Base-by-base conservation (phyloP, 2,888 invertebrate species). In the Parelbella ahira region DNA sequence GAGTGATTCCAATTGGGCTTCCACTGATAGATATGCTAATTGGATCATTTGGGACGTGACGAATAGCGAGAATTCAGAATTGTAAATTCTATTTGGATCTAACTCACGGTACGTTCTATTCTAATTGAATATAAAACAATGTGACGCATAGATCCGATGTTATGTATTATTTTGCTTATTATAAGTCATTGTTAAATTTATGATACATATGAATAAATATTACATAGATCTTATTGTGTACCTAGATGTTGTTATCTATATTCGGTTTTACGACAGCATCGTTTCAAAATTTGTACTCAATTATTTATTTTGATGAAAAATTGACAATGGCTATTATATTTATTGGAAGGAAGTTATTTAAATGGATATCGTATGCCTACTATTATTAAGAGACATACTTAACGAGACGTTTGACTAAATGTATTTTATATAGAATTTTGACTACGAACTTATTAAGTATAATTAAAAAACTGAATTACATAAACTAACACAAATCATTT, bases 401-500 rank as follows among this genome's bases (percentile, higher is more conserved):
- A 29, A 36, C 39, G 25, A 32, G 24, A 34, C 5, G 25, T 32
- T 32, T n/a, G n/a, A n/a, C 23, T 15, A 42, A 44, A 32, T 44
- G 13, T 25, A 38, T 29, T 29, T 23, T 23, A n/a, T 20, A 20
- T n/a, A n/a, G n/a, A n/a, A n/a, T n/a, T n/a, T n/a, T n/a, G n/a
- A n/a, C 42, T 47, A 33, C 44, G 21, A 41, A 37, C 9, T 36
- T 45, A 39, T 41, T 45, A 36, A 45, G 48, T 47, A 42, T 41
- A 42, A 37, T 59, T 53, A 59, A 56, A 58, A 58, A 60, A 56
- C 45, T 51, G 53, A 48, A 63, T 60, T 64, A 67, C 69, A 67
- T 63, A 51, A 63, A 81, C 83, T 83, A 83, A 84, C 84, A 73
- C 66, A n/a, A n/a, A n/a, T n/a, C n/a, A n/a, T n/a, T 80, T 80